Evolutionary conservation across 2,888 invertebrate genomes (phyloP).

Genomic region (Elmis aenea): DNA sequence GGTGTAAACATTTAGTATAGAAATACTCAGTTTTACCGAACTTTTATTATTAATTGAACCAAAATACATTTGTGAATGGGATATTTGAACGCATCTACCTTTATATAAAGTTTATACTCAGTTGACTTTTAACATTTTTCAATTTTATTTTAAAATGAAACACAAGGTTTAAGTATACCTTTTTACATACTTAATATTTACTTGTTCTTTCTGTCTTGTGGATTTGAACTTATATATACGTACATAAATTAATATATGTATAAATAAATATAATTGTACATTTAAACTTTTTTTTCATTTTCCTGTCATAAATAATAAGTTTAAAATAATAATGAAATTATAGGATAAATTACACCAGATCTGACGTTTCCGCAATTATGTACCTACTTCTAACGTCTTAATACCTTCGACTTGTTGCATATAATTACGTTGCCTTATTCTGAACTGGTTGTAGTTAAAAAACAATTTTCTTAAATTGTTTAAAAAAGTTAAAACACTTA

Average conservation of each 20-base stretch:
- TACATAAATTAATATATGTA: conserved; percentile 49
- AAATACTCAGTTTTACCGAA: conserved; percentile 39
- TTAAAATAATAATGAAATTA: no score
- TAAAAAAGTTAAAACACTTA: conserved; percentile 10
- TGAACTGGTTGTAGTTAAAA: conserved; percentile 1
- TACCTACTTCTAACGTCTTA: conserved; percentile 14
- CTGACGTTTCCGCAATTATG: conserved; percentile 9
- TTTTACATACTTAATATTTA: conserved; percentile 21
- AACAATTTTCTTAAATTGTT: conserved; percentile 4
- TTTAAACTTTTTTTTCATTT: conserved; percentile 23
- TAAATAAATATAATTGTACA: conserved; percentile 49
- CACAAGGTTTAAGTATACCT: conserved; percentile 11
- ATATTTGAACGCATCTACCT: conserved; percentile 10
- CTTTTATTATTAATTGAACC: conserved; percentile 17
- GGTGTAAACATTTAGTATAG: conserved; percentile 49
- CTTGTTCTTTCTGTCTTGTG: conserved; percentile 44
- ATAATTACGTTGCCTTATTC: no score
- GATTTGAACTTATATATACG: conserved; percentile 46
- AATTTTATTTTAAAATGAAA: conserved; percentile 10
- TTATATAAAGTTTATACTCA: conserved; percentile 12
- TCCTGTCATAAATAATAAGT: no score
- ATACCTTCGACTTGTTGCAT: conserved; percentile 8
- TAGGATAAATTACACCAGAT: no score
- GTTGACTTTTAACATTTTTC: conserved; percentile 1
- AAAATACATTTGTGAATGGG: conserved; percentile 14